Evolutionary conservation across 2,888 invertebrate species (phyloP).

Genomic region (Dicyrtomina minuta): DNA sequence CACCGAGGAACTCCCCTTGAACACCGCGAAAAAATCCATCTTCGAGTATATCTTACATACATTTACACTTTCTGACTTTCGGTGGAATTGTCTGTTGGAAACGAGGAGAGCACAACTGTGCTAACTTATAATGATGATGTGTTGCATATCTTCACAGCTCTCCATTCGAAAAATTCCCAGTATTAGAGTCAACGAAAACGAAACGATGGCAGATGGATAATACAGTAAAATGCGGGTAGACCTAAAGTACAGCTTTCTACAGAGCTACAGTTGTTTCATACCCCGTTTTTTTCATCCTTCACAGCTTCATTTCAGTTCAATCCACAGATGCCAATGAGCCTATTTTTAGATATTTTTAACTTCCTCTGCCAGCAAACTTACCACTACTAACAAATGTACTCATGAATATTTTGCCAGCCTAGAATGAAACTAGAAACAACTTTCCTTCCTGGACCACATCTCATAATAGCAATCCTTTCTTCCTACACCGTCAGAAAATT

Average conservation of each 20-base stretch:
- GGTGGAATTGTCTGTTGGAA: too few relatives aligned
- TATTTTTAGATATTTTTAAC: constrained; percentile 25
- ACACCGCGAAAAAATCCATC: background rate
- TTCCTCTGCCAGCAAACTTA: background rate
- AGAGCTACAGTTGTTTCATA: background rate
- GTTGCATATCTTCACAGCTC: too few relatives aligned
- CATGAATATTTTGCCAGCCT: constrained; percentile 21
- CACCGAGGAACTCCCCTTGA: background rate
- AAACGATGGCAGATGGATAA: too few relatives aligned
- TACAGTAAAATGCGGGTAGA: too few relatives aligned
- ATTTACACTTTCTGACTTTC: too few relatives aligned
- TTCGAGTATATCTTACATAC: too few relatives aligned
- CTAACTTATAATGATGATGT: too few relatives aligned
- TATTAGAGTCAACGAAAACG: too few relatives aligned
- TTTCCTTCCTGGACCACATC: constrained; percentile 28
- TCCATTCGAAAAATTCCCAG: too few relatives aligned
- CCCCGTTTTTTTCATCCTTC: constrained; percentile 10
- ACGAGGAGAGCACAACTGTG: too few relatives aligned
- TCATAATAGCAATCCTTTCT: background rate
- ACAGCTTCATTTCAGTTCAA: background rate
- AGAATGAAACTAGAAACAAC: constrained; percentile 16
- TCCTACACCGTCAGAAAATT: background rate
- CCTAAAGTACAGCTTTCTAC: too few relatives aligned
- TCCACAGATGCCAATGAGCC: constrained; percentile 9
- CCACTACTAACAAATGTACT: background rate